These are phyloP conservation scores for Kryptolebias ocellatus DNA, from an alignment of 2,797 vertebrate species.

Conservation along the genomic window DNA sequence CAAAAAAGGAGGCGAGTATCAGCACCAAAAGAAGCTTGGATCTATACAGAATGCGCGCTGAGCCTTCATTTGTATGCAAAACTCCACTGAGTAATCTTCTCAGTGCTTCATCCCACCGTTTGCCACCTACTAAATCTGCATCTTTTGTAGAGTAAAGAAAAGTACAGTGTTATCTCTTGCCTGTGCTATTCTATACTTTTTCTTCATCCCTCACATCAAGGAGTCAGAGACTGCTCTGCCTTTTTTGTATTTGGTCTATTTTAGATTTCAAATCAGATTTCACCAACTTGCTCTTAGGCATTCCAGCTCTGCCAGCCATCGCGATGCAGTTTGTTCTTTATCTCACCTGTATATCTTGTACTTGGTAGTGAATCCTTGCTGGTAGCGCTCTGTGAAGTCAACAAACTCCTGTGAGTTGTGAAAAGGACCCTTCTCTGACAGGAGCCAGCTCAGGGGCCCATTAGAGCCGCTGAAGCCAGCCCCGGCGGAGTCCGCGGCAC, in stretches of 20 bases:
- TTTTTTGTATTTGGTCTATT: background rate
- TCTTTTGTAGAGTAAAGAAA: constrained; percentile 33
- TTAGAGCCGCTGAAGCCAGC: constrained; percentile 88
- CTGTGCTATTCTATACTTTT: background rate
- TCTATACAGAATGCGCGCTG: constrained; percentile 23
- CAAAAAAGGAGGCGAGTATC: constrained; percentile 32
- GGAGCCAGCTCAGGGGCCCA: constrained; percentile 95
- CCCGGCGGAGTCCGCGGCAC: constrained; percentile 73
- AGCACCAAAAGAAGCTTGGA: constrained; percentile 29
- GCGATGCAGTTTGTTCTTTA: background rate
- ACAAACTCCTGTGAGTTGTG: constrained; percentile 95
- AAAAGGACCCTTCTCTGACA: constrained; percentile 97
- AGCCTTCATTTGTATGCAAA: constrained; percentile 51
- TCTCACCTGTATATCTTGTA: constrained; percentile 99
- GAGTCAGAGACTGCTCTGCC: background rate
- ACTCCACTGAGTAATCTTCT: constrained; percentile 51
- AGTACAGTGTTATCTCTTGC: background rate
- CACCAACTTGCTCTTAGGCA: background rate
- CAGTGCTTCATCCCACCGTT: constrained; percentile 36
- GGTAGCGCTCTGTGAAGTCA: constrained; percentile 96
- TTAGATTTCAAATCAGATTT: background rate
- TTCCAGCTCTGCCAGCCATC: background rate
- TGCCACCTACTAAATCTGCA: constrained; percentile 42
- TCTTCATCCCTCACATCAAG: background rate
- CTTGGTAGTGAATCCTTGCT: constrained; percentile 96